Evolutionary conservation across 2,888 invertebrate genomes (phyloP), one percentile per base, ranked within the genome.

Genomic region (Serripes groenlandicus): DNA sequence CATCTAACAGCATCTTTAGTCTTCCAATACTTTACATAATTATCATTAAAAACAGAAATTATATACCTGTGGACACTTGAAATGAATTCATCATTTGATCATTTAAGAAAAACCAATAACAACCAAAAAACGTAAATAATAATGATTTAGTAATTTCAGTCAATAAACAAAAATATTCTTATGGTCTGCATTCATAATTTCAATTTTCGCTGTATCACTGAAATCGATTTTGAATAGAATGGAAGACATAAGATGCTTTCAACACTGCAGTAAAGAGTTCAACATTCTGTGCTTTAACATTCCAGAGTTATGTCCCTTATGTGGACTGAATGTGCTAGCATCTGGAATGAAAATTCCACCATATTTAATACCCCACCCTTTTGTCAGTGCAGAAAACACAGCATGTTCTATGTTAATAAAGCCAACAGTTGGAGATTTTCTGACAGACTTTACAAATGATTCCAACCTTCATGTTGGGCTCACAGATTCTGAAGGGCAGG

Each of bases 391-490:
- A 73, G 96, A 96, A 74, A 97, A 97, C 92, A 96, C 97, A 95
- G 97, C 97, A 42, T 97, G 97, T 92, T 96, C 97, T 66, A 96
- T 98, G 90, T 96, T 98, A 60, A 96, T 98, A 94, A 97, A 97
- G 94, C 98, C 98, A 77, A 98, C 98, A 3, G 96, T 96, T 84
- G 98, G 98, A 71, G 97, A 97, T 95, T 98, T 98, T 95, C 96
- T 98, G 78, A 62, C 97, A 94, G 86, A 92, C 75, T 93, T 93
- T 83, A 87, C 89, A 37, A 97, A 97, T 94, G 96, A 96, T 66
- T 97, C 97, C 94, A 97, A 98, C 95, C 96, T 98, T 86, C 98
- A 98, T 95, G 98, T 98, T 94, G 98, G 98, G 77, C 96, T 98
- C 86, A 98, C 98, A 75, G 97, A 97, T 92, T 97, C 98, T 11